phyloP scores from a whole-genome alignment of 2,888 invertebrate species.

The Serripes groenlandicus region DNA sequence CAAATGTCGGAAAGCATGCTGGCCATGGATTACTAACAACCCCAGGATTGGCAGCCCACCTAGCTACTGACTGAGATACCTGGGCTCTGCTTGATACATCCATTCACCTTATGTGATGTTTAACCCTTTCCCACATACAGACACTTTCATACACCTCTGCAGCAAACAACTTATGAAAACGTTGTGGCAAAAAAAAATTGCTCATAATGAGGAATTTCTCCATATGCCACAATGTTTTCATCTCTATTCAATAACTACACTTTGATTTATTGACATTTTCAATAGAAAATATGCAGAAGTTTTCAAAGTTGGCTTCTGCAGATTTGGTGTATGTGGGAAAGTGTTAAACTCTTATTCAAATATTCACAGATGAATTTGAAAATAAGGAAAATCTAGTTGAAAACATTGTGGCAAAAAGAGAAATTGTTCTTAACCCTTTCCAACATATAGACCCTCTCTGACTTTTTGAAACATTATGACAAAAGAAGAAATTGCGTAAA shows the following conservation, averaged over 20 bases:
- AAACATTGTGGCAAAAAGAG: no score
- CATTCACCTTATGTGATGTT: no score
- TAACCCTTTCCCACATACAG: background rate
- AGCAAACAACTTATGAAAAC: background rate
- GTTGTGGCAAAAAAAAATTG: background rate
- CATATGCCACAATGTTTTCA: no score
- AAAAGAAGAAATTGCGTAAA: background rate
- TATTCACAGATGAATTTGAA: background rate
- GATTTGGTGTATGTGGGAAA: background rate
- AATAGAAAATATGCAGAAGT: background rate
- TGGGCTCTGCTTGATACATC: no score
- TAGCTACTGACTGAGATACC: no score
- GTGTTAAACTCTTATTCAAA: background rate
- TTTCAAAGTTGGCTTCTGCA: background rate
- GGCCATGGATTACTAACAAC: no score
- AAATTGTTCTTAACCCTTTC: background rate
- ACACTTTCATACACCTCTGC: background rate
- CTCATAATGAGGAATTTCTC: background rate
- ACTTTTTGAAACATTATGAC: background rate
- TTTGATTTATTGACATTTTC: no score
- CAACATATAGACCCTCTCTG: background rate
- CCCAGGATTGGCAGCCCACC: no score
- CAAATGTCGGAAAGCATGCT: no score
- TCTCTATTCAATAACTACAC: no score
- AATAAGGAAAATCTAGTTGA: background rate